phyloP scores from a whole-genome alignment of 2,888 invertebrate genomes.

The Dysmachus trigonus region DNA sequence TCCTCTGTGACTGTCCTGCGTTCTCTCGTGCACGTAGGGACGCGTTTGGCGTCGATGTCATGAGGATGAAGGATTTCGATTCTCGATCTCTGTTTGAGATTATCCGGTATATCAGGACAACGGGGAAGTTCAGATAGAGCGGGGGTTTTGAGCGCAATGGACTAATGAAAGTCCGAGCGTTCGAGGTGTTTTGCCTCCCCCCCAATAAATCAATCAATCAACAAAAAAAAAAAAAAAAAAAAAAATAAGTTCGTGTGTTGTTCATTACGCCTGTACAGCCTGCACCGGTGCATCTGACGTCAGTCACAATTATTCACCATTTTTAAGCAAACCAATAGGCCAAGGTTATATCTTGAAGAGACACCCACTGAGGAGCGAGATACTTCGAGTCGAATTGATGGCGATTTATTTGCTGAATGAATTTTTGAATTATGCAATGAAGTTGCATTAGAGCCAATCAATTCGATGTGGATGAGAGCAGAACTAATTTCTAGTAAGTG shows the following conservation, averaged over 20 bases:
- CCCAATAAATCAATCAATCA: no score
- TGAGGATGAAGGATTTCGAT: no score
- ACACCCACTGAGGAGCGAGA: background rate
- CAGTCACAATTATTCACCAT: background rate
- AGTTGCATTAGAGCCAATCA: slow-evolving; percentile 19
- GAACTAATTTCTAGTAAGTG: background rate
- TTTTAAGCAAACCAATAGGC: slow-evolving; percentile 9
- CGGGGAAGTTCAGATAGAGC: no score
- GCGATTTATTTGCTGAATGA: slow-evolving; percentile 25
- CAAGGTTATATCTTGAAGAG: slow-evolving; percentile 3
- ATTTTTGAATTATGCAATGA: slow-evolving; percentile 15
- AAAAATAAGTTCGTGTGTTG: background rate
- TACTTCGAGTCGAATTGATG: slow-evolving; percentile 2
- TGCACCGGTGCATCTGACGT: background rate
- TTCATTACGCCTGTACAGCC: background rate
- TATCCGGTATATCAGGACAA: no score
- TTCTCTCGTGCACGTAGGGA: no score
- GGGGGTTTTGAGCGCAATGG: no score
- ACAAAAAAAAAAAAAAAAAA: no score
- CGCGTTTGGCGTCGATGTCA: no score
- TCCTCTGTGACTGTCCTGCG: no score
- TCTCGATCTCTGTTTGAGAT: no score
- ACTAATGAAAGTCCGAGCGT: no score
- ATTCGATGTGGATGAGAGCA: background rate
- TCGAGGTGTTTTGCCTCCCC: no score